Evolutionary conservation across 2,797 vertebrate genomes (phyloP).

Genomic region (Podarcis siculus): DNA sequence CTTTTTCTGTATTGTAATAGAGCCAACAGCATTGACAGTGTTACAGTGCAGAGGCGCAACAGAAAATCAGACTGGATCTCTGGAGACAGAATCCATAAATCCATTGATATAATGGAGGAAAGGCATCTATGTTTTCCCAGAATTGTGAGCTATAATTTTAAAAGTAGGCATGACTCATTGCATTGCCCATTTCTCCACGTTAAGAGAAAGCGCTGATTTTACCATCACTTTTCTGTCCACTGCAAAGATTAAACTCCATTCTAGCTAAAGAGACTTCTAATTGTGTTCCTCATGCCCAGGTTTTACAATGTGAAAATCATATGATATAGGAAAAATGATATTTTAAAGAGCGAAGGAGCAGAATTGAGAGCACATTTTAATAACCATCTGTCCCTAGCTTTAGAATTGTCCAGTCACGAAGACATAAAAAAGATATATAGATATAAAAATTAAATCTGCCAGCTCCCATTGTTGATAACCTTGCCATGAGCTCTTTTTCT

Average conservation of each 20-base stretch:
- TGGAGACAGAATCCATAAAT: neutral
- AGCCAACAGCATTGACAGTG: neutral
- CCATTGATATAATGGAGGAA: neutral
- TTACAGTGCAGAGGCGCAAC: neutral
- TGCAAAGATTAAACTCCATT: neutral
- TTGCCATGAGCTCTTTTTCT: neutral
- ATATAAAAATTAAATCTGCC: neutral
- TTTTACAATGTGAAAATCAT: neutral
- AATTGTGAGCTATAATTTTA: neutral
- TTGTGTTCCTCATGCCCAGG: neutral
- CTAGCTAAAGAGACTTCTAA: neutral
- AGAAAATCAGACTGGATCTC: neutral
- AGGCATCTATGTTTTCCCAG: neutral
- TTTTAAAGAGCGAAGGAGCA: neutral
- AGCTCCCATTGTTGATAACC: neutral
- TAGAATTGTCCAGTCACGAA: neutral
- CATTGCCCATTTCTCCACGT: neutral
- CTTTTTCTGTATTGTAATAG: neutral
- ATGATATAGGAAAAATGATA: neutral
- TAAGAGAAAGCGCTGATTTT: neutral
- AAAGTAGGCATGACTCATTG: neutral
- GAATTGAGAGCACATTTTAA: neutral
- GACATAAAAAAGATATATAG: neutral
- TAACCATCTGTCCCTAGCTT: neutral
- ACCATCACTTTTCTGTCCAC: neutral